Percentiles rank a stretch among this genome's conserved stretches.
Conservation (phyloP, 2,113 vertebrate genomes). For the Chionomys nivalis region DNA sequence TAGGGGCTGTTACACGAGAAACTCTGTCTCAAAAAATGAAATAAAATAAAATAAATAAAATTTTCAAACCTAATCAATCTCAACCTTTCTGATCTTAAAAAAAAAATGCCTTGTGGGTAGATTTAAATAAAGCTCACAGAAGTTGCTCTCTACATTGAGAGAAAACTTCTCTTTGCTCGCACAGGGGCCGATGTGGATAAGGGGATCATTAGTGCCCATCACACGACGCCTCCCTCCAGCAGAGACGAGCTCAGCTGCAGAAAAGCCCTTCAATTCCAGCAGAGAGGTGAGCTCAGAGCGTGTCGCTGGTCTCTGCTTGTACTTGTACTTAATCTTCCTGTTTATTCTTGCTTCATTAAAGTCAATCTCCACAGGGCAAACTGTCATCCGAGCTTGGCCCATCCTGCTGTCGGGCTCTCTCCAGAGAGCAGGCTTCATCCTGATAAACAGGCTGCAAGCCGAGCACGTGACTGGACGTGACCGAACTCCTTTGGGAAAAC, state of each 20-base stretch:
- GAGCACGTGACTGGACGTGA: constrained; percentile 79
- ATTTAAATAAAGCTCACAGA: constrained; percentile 28
- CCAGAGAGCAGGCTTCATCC: constrained; percentile 87
- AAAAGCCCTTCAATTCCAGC: constrained; percentile 73
- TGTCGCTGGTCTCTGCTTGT: constrained; percentile 84
- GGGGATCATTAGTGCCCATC: constrained; percentile 71
- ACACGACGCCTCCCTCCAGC: constrained; percentile 66
- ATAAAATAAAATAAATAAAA: too few relatives aligned
- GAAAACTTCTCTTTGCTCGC: constrained; percentile 36
- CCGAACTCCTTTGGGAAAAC: constrained; percentile 82
- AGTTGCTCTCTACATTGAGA: constrained; percentile 27
- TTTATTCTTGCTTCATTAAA: constrained; percentile 90
- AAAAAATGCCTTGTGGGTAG: not conserved
- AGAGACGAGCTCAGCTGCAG: constrained; percentile 76
- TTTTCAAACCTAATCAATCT: constrained; percentile 7
- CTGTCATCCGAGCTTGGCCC: constrained; percentile 84
- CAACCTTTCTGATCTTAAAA: not conserved
- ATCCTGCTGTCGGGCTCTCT: constrained; percentile 82
- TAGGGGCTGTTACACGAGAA: too few relatives aligned
- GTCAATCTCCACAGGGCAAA: constrained; percentile 85
- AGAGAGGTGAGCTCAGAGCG: constrained; percentile 83
- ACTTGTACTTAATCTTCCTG: constrained; percentile 87
- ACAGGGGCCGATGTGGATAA: constrained; percentile 4
- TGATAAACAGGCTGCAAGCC: constrained; percentile 85
- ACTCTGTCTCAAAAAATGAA: too few relatives aligned